Percentiles rank a stretch among this genome's conserved stretches.
These are phyloP conservation scores for Amaurobius ferox DNA, from an alignment of 2,888 invertebrate species.

Conservation along the genomic window DNA sequence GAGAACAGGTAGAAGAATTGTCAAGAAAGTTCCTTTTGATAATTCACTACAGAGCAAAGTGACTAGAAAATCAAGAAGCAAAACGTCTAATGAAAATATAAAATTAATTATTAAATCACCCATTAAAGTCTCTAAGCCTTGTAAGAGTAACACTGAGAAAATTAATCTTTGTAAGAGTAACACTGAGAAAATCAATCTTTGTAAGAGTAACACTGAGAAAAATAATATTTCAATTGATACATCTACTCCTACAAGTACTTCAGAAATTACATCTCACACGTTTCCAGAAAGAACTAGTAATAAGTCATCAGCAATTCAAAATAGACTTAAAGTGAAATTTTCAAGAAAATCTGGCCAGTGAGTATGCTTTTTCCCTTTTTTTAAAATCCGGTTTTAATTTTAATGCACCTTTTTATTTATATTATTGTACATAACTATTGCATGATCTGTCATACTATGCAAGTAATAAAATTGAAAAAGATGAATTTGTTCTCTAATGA, in stretches of 20 bases:
- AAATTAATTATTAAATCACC: not conserved
- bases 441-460: too few species aligned
- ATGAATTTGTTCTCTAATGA: too few species aligned
- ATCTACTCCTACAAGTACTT: not conserved
- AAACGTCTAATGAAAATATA: not conserved
- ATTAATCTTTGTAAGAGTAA: too few species aligned
- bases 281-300: not conserved
- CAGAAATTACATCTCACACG: not conserved
- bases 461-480: too few species aligned
- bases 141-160: too few species aligned
- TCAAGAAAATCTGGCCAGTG: not conserved
- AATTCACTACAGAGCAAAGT: constrained; percentile 2
- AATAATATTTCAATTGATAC: too few species aligned
- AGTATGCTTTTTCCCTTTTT: not conserved
- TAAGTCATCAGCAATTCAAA: not conserved
- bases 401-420: not conserved
- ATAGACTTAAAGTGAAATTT: constrained; percentile 4
- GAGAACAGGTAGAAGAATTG: constrained; percentile 15
- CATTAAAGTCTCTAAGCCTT: too few species aligned
- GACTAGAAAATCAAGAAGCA: not conserved
- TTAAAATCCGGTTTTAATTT: not conserved
- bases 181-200: too few species aligned
- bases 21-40: constrained; percentile 43
- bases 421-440: not conserved
- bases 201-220: too few species aligned